A percentile compares a stretch with the other conserved stretches of the same genome.
Evolutionary conservation across 2,113 vertebrate genomes (phyloP).

Genomic region (Sphyrna mokarran): DNA sequence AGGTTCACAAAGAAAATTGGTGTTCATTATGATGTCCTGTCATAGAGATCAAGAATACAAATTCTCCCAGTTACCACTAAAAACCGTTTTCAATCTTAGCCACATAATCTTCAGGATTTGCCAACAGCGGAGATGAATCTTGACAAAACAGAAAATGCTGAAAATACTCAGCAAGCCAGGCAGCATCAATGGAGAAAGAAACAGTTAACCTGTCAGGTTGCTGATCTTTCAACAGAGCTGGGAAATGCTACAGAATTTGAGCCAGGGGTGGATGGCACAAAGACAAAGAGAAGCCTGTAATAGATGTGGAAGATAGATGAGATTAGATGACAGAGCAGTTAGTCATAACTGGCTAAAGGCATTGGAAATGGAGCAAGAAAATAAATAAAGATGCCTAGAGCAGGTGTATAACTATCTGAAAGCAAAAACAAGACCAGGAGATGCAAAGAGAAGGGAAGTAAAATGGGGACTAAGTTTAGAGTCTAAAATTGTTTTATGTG

Average conservation of each 20-base stretch:
- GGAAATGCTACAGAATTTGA: not conserved
- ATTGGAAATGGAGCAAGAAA: not conserved
- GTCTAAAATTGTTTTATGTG: no score
- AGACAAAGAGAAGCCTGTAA: not conserved
- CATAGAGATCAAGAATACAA: not conserved
- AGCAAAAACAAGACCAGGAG: no score
- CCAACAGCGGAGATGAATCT: not conserved
- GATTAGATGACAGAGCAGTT: not conserved
- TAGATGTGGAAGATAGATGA: not conserved
- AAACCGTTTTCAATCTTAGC: not conserved
- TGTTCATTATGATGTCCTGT: not conserved
- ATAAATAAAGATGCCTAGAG: no score
- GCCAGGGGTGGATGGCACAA: not conserved
- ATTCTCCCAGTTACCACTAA: not conserved
- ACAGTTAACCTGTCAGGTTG: no score
- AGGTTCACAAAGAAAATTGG: not conserved
- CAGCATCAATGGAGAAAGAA: not conserved
- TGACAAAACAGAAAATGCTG: not conserved
- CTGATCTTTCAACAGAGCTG: not conserved
- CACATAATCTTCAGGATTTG: not conserved
- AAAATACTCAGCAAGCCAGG: not conserved
- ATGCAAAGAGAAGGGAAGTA: no score
- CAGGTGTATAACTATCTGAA: no score
- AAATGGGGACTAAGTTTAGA: no score
- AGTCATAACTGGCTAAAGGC: not conserved